phyloP scores from a whole-genome alignment of 1,140 invertebrate species.

The Pseudoatta argentina region DNA sequence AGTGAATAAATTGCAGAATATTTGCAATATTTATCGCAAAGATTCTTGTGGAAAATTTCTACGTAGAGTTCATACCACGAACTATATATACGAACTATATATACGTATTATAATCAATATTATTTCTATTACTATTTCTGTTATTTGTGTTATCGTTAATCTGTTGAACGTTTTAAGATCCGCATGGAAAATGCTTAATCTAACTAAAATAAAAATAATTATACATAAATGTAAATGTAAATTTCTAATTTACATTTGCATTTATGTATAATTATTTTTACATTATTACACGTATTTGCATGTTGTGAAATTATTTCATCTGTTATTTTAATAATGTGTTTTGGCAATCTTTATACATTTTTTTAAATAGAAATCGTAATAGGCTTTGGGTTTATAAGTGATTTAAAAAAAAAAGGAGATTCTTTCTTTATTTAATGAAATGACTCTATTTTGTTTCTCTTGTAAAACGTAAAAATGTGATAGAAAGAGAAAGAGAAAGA shows the following conservation, averaged over 20 bases:
- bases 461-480: neutral
- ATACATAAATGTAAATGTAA: neutral
- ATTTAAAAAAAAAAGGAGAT: neutral
- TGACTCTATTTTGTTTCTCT: neutral
- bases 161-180: conserved; percentile 27
- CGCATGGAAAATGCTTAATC: neutral
- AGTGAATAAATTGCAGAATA: conserved; percentile 26
- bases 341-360: neutral
- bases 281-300: neutral
- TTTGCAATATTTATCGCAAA: conserved; percentile 43
- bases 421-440: neutral
- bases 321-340: neutral
- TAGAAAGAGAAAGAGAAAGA: neutral
- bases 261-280: too few relatives aligned
- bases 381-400: neutral
- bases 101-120: conserved; percentile 67
- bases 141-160: conserved; percentile 35
- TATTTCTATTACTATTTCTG: conserved; percentile 58
- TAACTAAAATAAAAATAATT: conserved; percentile 5
- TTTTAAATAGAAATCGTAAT: neutral
- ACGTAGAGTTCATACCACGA: neutral
- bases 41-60: conserved; percentile 11
- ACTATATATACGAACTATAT: conserved; percentile 55
- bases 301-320: neutral
- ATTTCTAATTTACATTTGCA: too few relatives aligned